Percentiles rank a stretch among this genome's conserved stretches.
phyloP scores from a whole-genome alignment of 2,113 vertebrate species.

The Scopus umbretta region DNA sequence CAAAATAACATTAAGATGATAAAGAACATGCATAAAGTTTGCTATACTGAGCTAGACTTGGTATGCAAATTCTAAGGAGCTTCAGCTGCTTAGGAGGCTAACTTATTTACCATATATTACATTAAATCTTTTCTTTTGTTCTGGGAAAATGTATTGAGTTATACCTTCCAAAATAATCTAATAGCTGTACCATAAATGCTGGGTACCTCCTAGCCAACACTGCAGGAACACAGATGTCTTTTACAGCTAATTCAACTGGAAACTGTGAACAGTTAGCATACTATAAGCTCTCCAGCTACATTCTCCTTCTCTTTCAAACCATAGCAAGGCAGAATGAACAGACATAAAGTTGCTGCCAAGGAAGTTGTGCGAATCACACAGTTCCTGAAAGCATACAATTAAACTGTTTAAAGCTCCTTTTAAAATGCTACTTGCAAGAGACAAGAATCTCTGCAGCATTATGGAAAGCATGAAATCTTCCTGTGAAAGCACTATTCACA shows the following conservation, averaged over 20 bases:
- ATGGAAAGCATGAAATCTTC: background rate
- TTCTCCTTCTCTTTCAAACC: background rate
- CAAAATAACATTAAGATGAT: background rate
- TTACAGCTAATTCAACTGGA: conserved; percentile 20
- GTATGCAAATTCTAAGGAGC: background rate
- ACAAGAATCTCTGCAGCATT: background rate
- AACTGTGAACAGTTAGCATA: conserved; percentile 17
- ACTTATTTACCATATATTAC: background rate
- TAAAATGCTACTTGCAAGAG: background rate
- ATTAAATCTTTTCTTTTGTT: background rate
- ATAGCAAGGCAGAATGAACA: conserved; percentile 26
- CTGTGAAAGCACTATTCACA: conserved; percentile 8
- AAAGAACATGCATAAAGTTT: background rate
- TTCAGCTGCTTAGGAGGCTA: background rate
- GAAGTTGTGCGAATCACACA: conserved; percentile 20
- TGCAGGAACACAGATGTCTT: conserved; percentile 15
- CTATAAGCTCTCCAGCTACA: conserved; percentile 12
- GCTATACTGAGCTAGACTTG: background rate
- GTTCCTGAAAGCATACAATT: conserved; percentile 22
- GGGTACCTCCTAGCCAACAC: background rate
- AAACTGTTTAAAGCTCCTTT: background rate
- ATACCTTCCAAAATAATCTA: conserved; percentile 4
- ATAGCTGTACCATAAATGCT: background rate
- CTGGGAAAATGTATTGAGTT: background rate
- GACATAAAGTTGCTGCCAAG: conserved; percentile 3